These are phyloP conservation scores for Sterrhoptilus dennistouni DNA, from an alignment of 2,113 vertebrate genomes.

Conservation along the genomic window DNA sequence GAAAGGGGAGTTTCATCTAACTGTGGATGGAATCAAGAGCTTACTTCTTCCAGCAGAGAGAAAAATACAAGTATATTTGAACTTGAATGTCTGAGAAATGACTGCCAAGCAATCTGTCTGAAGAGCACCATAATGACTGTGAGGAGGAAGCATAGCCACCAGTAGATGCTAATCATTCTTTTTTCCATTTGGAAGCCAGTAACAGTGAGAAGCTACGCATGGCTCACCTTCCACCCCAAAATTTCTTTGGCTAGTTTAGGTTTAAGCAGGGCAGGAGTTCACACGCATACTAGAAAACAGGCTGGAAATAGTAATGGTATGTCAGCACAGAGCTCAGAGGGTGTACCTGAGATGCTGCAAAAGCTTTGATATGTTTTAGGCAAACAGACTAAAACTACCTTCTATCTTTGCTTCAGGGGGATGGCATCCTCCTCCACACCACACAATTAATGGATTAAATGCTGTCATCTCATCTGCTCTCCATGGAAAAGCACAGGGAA, in stretches of 20 bases:
- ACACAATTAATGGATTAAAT: neutral
- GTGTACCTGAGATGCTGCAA: neutral
- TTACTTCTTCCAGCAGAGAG: neutral
- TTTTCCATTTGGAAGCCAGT: neutral
- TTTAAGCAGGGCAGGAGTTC: neutral
- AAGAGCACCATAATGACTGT: neutral
- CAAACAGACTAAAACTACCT: neutral
- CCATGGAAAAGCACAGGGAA: neutral
- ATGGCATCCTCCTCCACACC: neutral
- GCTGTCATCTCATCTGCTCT: neutral
- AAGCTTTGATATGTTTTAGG: neutral
- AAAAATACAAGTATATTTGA: neutral
- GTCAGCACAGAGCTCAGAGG: neutral
- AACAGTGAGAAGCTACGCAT: neutral
- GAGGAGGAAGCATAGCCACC: neutral
- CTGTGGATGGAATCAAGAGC: neutral
- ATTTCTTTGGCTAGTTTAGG: accelerated
- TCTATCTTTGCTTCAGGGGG: neutral
- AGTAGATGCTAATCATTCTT: neutral
- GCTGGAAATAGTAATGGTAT: neutral
- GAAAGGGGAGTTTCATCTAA: neutral
- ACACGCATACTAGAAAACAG: neutral
- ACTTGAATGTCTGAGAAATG: neutral
- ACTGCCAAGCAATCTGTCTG: neutral
- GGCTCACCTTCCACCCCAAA: neutral